Base-by-base conservation (phyloP, 2,113 vertebrate genomes). In the Tragelaphus buxtoni region DNA sequence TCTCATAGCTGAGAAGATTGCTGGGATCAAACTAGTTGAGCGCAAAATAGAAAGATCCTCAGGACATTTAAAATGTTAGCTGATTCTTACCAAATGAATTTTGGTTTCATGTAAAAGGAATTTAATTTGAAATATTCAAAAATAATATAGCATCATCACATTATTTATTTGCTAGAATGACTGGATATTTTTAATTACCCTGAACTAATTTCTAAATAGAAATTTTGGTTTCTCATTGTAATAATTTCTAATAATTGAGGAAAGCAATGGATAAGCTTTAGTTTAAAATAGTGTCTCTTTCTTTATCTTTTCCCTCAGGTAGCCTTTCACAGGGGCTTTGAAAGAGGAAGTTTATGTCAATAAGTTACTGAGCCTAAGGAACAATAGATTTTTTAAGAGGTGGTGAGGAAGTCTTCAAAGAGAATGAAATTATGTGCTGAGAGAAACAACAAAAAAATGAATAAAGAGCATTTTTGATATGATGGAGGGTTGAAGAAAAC, bases 391-490 rank as follows among this genome's bases (percentile, higher is more conserved):
- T 94, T 97, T 93, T 94, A 97, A 93, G 86, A 86, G 58, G 65
- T 56, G 53, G n/a, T 45, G 18, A 90, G 30, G 45, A 32, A 72
- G 30, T 72, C 74, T 96, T 97, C 91, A 96, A 96, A 96, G 91
- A 97, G 87, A 94, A 96, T 96, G 61, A 95, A 97, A 92, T 81
- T 81, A 72, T 82, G 39, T 88, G 81, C 76, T 35, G 55, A 91
- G 69, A 58, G 87, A 87, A 97, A 90, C 61, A 69, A 47, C 47
- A 47, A 47, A 42, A 92, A 97, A 92, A 82, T 49, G 82, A 96
- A 95, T 97, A 97, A 96, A 95, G 81, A 88, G n/a, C 58, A 95
- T 96, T 85, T 97, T 95, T 94, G 4, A 92, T 90, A 88, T 51
- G 74, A 88, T 92, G 32, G 47, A 97, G 7, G 3, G 20, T 47